Base-by-base conservation (phyloP, 2,888 invertebrate species). In the Drosophila merina region DNA sequence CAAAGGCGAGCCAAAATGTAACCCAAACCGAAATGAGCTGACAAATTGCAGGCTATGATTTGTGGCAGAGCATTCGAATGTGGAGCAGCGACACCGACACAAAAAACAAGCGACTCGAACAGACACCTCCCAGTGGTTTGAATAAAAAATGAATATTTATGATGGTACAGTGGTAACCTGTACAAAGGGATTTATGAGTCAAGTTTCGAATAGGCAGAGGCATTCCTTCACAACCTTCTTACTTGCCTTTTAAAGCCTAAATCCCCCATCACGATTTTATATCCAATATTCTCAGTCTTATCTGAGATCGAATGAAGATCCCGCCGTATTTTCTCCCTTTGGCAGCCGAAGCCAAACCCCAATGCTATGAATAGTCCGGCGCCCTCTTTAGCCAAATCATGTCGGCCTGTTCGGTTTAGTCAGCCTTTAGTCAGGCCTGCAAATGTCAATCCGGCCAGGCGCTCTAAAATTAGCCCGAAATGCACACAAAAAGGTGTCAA, bases 31-130 rank as follows among this genome's bases (percentile, higher is more conserved):
- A 77, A 77, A 74, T 72, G 69, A 75, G 79, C 77, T 88, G 86
- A 86, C 86, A 86, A 86, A 86, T 85, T 78, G 78, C 79, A 45
- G 50, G 57, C 68, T 51, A 70, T 70, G 69, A 72, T 77, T 75
- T 75, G 75, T 75, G 75, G 62, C 72, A 48, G 58, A 69, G 64
- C 72, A 72, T 72, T 79, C 63, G 55, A 58, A 76, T 78, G 64
- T 75, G 70, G 72, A 75, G 57, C 78, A 64, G 31, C 58, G 67
- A 12, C 40, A 60, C 45, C 58, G 67, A 12, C 40, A 60, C 45
- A 49, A 45, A 47, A 68, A 48, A 44, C 48, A 26, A 33, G 31
- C 20, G 38, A 47, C 57, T 38, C 36, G 38, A 59, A 26, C n/a
- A 38, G 40, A 63, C 40, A 51, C 14, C 25, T 64, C 64, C 51